A percentile compares a stretch with the other conserved stretches of the same genome.
phyloP scores from a whole-genome alignment of 2,113 vertebrate genomes.

The Nematolebias whitei region DNA sequence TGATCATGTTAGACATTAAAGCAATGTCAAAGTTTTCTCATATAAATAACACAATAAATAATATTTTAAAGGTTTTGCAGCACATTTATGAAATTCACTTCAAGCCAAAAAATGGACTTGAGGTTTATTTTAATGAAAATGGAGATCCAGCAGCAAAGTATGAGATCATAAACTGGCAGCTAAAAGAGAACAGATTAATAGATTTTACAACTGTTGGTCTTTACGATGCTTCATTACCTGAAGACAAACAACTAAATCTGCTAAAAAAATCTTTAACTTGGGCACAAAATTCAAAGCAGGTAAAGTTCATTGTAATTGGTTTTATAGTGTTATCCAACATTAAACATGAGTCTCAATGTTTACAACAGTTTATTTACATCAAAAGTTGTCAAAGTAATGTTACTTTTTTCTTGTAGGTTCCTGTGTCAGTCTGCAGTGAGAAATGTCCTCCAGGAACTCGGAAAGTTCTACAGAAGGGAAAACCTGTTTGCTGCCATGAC shows the following conservation, averaged over 20 bases:
- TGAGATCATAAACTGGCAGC: slow-evolving; percentile 80
- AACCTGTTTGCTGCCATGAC: slow-evolving; percentile 77
- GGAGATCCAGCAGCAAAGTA: slow-evolving; percentile 77
- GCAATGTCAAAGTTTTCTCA: background rate
- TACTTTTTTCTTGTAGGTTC: slow-evolving; percentile 54
- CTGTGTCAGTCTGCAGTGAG: slow-evolving; percentile 73
- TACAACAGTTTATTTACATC: background rate
- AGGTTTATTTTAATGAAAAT: slow-evolving; percentile 73
- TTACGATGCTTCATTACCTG: slow-evolving; percentile 68
- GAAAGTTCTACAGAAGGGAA: slow-evolving; percentile 78
- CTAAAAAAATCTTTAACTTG: slow-evolving; percentile 63
- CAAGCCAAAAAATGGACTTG: slow-evolving; percentile 75
- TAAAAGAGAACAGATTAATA: slow-evolving; percentile 34
- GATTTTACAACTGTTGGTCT: slow-evolving; percentile 75
- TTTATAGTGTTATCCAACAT: background rate
- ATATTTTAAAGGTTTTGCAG: slow-evolving; percentile 63
- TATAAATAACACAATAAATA: background rate
- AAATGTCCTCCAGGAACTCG: slow-evolving; percentile 72
- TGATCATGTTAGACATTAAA: too few relatives aligned
- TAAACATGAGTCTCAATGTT: background rate
- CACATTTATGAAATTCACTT: slow-evolving; percentile 60
- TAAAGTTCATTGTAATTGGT: background rate
- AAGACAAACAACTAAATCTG: slow-evolving; percentile 55
- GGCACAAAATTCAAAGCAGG: slow-evolving; percentile 61
- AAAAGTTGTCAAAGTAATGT: background rate